These are phyloP conservation scores for Prunella fulvescens DNA, from an alignment of 2,113 vertebrate species.

Conservation along the genomic window DNA sequence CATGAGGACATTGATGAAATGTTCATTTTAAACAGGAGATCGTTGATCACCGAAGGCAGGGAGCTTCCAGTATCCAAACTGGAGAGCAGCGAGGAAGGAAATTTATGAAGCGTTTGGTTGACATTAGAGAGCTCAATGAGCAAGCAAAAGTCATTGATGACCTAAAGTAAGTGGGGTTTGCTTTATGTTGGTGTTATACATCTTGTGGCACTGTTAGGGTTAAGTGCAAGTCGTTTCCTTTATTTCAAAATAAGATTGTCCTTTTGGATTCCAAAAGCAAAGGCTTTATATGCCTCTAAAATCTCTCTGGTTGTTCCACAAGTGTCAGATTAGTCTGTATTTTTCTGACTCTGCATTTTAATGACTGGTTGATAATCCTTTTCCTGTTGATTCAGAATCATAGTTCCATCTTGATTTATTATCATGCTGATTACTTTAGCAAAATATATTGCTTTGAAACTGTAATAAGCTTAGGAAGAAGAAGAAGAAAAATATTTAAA, in stretches of 20 bases:
- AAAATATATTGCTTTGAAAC: not conserved
- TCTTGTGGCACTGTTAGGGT: not conserved
- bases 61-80: constrained; percentile 74
- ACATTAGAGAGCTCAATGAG: constrained; percentile 96
- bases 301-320: not conserved
- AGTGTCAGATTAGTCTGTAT: not conserved
- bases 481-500: not conserved
- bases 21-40: constrained; percentile 77
- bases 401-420: not conserved
- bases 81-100: constrained; percentile 87
- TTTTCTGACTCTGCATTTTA: not conserved
- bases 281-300: not conserved
- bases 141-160: constrained; percentile 99
- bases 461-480: not conserved
- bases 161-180: constrained; percentile 84
- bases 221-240: not conserved
- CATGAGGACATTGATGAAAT: not conserved
- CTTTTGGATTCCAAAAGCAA: not conserved
- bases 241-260: not conserved
- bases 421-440: not conserved
- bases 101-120: constrained; percentile 90
- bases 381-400: not conserved
- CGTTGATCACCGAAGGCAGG: constrained; percentile 83
- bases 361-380: not conserved
- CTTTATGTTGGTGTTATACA: not conserved